Evolutionary conservation across 1,140 invertebrate species (phyloP).

Genomic region (Euwallacea similis): DNA sequence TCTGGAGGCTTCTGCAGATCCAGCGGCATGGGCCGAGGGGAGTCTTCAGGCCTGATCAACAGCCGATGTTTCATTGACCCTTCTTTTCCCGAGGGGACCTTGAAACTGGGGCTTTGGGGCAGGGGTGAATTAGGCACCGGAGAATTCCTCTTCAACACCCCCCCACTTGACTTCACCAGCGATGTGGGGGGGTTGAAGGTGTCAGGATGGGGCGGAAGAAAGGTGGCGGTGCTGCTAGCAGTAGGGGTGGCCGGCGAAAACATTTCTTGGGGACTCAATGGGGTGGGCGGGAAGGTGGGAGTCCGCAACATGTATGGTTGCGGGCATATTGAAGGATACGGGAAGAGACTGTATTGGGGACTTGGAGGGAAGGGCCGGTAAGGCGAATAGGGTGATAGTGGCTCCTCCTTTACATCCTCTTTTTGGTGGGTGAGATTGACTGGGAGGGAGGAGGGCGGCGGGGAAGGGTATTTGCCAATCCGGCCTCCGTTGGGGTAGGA

Average conservation of each 20-base stretch:
- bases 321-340: conserved; percentile 45
- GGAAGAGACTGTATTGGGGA: conserved; percentile 41
- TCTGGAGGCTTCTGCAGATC: conserved; percentile 48
- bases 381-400: conserved; percentile 38
- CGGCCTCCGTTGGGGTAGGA: conserved; percentile 49
- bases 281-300: conserved; percentile 46
- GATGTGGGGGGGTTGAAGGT: conserved; percentile 48
- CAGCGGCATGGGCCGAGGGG: conserved; percentile 35
- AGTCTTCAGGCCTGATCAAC: conserved; percentile 52
- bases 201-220: conserved; percentile 47
- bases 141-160: conserved; percentile 39
- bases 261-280: conserved; percentile 49
- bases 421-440: conserved; percentile 51
- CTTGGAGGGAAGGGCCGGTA: conserved; percentile 43
- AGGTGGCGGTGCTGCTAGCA: conserved; percentile 46
- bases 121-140: conserved; percentile 25
- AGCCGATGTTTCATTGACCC: conserved; percentile 57
- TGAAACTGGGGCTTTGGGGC: conserved; percentile 47
- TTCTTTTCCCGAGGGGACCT: conserved; percentile 56
- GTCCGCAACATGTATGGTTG: conserved; percentile 45
- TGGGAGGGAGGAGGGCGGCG: conserved; percentile 45
- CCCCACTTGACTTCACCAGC: conserved; percentile 37
- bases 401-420: conserved; percentile 45
- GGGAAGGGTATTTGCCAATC: conserved; percentile 48
- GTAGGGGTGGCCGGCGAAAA: conserved; percentile 49